These are phyloP conservation scores for Orycteropus afer DNA, from an alignment of 2,113 vertebrate species.

Conservation along the genomic window DNA sequence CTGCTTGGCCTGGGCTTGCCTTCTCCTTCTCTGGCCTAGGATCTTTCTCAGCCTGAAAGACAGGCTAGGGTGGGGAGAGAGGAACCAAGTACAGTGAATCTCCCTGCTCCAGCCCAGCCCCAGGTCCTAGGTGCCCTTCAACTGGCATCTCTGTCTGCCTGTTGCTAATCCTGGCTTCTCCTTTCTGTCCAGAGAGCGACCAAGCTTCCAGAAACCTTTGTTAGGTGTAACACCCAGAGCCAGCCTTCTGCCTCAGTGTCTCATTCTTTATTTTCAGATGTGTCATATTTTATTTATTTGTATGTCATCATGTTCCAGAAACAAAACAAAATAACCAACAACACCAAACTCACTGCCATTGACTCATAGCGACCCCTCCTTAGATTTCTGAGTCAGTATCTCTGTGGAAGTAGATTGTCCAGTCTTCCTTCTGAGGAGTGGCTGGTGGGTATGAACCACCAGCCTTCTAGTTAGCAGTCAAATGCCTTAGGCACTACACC, in stretches of 20 bases:
- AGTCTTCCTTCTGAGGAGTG: no score
- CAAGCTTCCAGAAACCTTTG: neutral
- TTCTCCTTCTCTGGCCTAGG: neutral
- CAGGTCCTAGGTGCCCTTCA: neutral
- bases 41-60: neutral
- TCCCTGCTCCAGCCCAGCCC: neutral
- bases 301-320: neutral
- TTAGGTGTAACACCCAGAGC: neutral
- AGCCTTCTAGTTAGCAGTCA: no score
- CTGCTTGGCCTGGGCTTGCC: neutral
- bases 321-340: no score
- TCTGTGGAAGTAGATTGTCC: no score
- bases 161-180: neutral
- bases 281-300: neutral
- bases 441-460: no score
- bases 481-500: no score
- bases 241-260: neutral
- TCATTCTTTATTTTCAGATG: neutral
- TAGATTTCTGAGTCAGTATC: no score
- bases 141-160: neutral
- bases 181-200: neutral
- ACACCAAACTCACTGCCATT: no score
- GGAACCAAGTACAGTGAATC: neutral
- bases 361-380: no score
- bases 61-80: neutral